phyloP scores from a whole-genome alignment of 2,888 invertebrate species.

The Ochropleura leucogaster region DNA sequence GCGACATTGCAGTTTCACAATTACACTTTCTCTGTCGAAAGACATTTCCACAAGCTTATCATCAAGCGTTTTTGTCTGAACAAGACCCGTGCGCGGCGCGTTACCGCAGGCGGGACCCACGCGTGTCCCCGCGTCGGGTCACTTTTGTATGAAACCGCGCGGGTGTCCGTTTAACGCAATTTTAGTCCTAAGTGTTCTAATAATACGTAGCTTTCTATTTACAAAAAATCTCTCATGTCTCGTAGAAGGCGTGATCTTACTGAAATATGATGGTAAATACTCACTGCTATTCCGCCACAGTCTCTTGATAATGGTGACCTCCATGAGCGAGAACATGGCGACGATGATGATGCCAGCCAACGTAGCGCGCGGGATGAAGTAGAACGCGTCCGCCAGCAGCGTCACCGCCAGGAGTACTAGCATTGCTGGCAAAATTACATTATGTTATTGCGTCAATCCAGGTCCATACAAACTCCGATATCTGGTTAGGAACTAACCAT shows the following conservation, averaged over 20 bases:
- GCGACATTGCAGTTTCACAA: too few relatives aligned
- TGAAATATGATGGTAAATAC: slow-evolving; percentile 62
- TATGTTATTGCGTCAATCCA: neutral
- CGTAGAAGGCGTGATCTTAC: neutral
- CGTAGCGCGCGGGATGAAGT: slow-evolving; percentile 96
- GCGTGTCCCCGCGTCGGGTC: too few relatives aligned
- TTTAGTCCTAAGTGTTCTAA: neutral
- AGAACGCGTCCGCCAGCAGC: slow-evolving; percentile 95
- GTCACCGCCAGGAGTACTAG: slow-evolving; percentile 95
- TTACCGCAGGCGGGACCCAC: too few relatives aligned
- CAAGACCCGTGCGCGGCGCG: too few relatives aligned
- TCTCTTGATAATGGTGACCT: slow-evolving; percentile 91
- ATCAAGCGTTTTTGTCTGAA: too few relatives aligned
- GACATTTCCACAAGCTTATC: too few relatives aligned
- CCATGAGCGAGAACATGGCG: slow-evolving; percentile 96
- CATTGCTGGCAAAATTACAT: slow-evolving; percentile 82
- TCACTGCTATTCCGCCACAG: slow-evolving; percentile 96
- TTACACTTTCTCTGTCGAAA: too few relatives aligned
- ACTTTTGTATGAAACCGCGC: too few relatives aligned
- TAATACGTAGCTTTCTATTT: neutral
- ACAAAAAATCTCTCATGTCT: too few relatives aligned
- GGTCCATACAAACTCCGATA: too few relatives aligned
- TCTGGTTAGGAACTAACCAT: too few relatives aligned
- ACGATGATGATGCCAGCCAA: slow-evolving; percentile 96
- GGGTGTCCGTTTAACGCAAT: too few relatives aligned